Evolutionary conservation across 2,113 vertebrate species (phyloP).

Genomic region (Pitta sordida): DNA sequence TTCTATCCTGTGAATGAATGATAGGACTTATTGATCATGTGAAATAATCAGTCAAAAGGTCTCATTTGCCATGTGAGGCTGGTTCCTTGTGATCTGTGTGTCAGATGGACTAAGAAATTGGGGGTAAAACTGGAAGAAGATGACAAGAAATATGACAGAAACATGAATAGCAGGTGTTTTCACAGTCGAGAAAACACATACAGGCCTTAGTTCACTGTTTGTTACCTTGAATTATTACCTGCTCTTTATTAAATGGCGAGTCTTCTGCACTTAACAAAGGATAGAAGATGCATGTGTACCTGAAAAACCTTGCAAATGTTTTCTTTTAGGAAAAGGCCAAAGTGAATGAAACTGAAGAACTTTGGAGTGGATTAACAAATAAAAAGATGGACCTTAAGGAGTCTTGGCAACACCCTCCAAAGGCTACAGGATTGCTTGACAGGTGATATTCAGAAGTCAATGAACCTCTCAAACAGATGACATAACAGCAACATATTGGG

Average conservation of each 20-base stretch:
- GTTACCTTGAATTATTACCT: not conserved
- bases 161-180: not conserved
- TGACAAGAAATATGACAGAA: not conserved
- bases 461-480: not conserved
- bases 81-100: not conserved
- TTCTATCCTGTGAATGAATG: not conserved
- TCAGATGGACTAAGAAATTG: not conserved
- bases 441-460: not conserved
- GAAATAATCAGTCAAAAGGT: not conserved
- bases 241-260: not conserved
- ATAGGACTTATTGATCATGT: not conserved
- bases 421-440: not conserved
- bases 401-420: not conserved
- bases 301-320: too few species aligned
- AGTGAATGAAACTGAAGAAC: not conserved
- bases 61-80: not conserved
- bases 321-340: too few species aligned
- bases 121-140: not conserved
- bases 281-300: not conserved
- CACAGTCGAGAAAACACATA: not conserved
- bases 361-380: not conserved
- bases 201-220: not conserved
- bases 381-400: not conserved
- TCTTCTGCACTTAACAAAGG: not conserved
- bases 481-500: accelerated